These are phyloP conservation scores for Uromys caudimaculatus DNA, from an alignment of 2,797 vertebrate species.

Conservation along the genomic window DNA sequence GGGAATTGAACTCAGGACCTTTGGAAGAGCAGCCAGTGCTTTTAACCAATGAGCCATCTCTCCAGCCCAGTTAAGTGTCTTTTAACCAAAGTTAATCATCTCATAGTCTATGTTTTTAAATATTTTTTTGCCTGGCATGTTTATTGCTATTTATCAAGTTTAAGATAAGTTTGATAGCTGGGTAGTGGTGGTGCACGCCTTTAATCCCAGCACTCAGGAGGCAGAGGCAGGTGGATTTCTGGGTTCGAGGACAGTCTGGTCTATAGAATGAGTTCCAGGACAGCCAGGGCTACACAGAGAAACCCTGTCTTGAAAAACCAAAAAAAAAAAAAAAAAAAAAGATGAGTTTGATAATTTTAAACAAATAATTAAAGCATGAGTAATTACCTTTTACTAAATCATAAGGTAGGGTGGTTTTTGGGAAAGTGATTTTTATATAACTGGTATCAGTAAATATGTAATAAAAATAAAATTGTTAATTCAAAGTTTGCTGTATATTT, in stretches of 20 bases:
- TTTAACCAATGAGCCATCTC: no score
- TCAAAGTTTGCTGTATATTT: not conserved
- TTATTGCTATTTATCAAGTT: not conserved
- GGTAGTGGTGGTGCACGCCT: no score
- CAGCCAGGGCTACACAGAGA: no score
- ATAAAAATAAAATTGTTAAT: not conserved
- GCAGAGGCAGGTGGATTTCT: no score
- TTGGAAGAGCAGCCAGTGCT: no score
- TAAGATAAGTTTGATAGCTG: not conserved
- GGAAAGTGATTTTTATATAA: not conserved
- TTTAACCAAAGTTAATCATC: not conserved
- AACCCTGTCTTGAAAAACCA: no score
- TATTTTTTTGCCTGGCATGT: not conserved
- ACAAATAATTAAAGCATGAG: not conserved
- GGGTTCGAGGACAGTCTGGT: no score
- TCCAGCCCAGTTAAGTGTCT: no score
- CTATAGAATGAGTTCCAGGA: no score
- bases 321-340: no score
- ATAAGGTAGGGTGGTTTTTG: not conserved
- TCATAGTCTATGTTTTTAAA: not conserved
- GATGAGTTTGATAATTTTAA: not conserved
- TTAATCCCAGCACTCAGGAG: no score
- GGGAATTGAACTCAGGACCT: no score
- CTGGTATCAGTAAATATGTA: not conserved
- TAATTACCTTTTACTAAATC: not conserved